phyloP scores from a whole-genome alignment of 2,888 invertebrate species.

The Psylliodes chrysocephalus region DNA sequence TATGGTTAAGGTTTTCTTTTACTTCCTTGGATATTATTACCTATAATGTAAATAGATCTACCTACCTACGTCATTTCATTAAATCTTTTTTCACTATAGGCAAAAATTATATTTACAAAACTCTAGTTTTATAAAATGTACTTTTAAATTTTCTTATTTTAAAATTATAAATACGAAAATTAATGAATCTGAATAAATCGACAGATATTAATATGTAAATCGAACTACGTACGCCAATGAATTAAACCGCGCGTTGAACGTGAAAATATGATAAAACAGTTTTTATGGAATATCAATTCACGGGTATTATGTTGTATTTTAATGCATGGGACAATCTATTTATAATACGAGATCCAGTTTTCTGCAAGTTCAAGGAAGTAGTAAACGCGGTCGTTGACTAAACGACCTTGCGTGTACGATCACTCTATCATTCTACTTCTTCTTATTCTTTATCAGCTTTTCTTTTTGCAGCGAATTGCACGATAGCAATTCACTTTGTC shows the following conservation, averaged over 20 bases:
- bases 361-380: slow-evolving; percentile 59
- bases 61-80: too few species aligned
- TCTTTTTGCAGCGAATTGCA: slow-evolving; percentile 3
- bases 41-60: too few species aligned
- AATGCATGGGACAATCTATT: slow-evolving; percentile 32
- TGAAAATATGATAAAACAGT: slow-evolving; percentile 7
- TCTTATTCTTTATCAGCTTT: slow-evolving; percentile 10
- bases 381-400: slow-evolving; percentile 59
- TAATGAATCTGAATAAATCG: too few species aligned
- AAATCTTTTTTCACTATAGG: too few species aligned
- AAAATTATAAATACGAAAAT: too few species aligned
- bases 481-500: neutral
- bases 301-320: neutral
- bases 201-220: too few species aligned
- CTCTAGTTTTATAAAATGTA: too few species aligned
- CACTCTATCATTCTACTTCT: slow-evolving; percentile 26
- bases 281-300: slow-evolving; percentile 6
- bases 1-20: too few species aligned
- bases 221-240: neutral
- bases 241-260: neutral
- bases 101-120: too few species aligned
- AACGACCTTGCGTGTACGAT: slow-evolving; percentile 58
- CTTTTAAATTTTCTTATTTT: too few species aligned
- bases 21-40: too few species aligned
- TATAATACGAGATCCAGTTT: slow-evolving; percentile 52